Percentiles rank a stretch among this genome's conserved stretches.
phyloP scores from a whole-genome alignment of 2,888 invertebrate species.

The Lasioglossum lativentre region DNA sequence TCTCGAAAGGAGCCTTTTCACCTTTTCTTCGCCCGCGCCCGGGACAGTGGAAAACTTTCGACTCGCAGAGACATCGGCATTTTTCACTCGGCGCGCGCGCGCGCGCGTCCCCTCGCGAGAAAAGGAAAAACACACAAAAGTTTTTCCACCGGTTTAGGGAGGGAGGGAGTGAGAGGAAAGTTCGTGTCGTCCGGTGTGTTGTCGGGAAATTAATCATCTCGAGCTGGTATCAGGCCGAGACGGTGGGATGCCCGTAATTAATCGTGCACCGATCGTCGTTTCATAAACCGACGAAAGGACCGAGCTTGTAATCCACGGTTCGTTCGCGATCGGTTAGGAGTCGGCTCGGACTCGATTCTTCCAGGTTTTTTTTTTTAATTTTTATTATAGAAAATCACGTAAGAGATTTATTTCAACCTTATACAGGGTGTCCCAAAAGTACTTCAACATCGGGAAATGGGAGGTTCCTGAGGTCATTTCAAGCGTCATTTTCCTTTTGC shows the following conservation, averaged over 20 bases:
- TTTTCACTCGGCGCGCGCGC: slow-evolving; percentile 34
- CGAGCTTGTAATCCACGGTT: not conserved
- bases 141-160: not conserved
- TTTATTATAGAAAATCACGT: too few relatives aligned
- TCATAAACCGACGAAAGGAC: slow-evolving; percentile 10
- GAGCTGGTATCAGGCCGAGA: not conserved
- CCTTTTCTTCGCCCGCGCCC: slow-evolving; percentile 19
- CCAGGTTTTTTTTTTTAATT: too few relatives aligned
- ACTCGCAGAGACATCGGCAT: slow-evolving; percentile 17
- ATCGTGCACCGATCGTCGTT: slow-evolving; percentile 26
- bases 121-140: not conserved
- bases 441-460: too few relatives aligned
- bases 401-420: too few relatives aligned
- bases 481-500: too few relatives aligned
- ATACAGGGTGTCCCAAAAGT: too few relatives aligned
- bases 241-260: slow-evolving; percentile 17
- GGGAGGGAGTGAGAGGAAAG: not conserved
- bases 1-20: slow-evolving; percentile 24
- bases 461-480: too few relatives aligned
- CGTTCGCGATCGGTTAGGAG: not conserved
- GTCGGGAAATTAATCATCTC: slow-evolving; percentile 33
- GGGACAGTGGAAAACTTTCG: slow-evolving; percentile 25
- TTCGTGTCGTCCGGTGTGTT: slow-evolving; percentile 7
- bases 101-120: too few relatives aligned
- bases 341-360: not conserved